A percentile compares a stretch with the other conserved stretches of the same genome.
Evolutionary conservation across 2,797 vertebrate genomes (phyloP).

Genomic region (Acanthornis magna): DNA sequence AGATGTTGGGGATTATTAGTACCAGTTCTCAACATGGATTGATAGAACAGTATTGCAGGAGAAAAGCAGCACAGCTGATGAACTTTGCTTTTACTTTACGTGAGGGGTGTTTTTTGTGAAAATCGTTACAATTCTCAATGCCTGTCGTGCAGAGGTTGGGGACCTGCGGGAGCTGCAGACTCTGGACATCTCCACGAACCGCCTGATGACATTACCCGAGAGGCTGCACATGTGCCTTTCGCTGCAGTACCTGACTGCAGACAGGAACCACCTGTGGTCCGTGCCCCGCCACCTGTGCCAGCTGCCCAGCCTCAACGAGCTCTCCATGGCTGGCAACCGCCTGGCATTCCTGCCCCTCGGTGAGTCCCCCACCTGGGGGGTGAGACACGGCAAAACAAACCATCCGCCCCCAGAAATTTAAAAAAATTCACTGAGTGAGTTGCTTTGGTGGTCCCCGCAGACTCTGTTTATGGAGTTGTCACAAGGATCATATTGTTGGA

Average conservation of each 20-base stretch:
- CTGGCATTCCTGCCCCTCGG: slow-evolving; percentile 90
- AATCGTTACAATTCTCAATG: not conserved
- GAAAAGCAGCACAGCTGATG: not conserved
- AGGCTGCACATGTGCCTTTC: slow-evolving; percentile 89
- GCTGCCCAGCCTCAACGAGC: slow-evolving; percentile 93
- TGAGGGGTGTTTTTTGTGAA: not conserved
- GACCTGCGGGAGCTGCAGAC: slow-evolving; percentile 92
- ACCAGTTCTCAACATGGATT: not conserved
- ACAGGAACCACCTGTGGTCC: slow-evolving; percentile 87
- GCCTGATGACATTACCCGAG: slow-evolving; percentile 85
- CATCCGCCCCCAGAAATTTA: rapidly evolving
- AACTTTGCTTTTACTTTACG: not conserved
- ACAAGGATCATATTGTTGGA: not conserved
- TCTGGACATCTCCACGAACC: slow-evolving; percentile 92
- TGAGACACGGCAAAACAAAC: not conserved
- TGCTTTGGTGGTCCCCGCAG: not conserved
- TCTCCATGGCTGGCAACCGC: slow-evolving; percentile 94
- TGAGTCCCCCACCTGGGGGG: slow-evolving; percentile 67
- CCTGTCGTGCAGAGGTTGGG: slow-evolving; percentile 84
- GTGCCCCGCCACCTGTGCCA: slow-evolving; percentile 93
- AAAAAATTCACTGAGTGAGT: not conserved
- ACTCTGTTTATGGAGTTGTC: not conserved
- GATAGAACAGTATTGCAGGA: not conserved
- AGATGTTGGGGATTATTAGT: not conserved
- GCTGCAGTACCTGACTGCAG: slow-evolving; percentile 91